These are phyloP conservation scores for Labroides dimidiatus DNA, from an alignment of 2,797 vertebrate species.

Conservation along the genomic window DNA sequence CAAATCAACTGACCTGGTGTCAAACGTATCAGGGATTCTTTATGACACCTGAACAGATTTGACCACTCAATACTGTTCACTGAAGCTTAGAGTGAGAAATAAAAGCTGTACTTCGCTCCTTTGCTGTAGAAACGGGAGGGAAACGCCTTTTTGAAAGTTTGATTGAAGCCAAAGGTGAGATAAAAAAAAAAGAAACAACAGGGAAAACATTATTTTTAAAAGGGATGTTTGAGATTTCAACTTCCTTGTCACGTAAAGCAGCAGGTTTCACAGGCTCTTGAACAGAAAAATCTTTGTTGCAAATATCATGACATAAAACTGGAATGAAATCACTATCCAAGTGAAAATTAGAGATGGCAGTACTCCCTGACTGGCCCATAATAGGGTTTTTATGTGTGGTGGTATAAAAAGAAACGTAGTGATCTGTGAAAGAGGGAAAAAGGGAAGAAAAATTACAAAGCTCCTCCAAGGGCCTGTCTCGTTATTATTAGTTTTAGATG, in stretches of 20 bases:
- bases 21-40: constrained; percentile 38
- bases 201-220: constrained; percentile 26
- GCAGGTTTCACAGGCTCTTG: constrained; percentile 42
- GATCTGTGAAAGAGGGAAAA: constrained; percentile 71
- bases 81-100: not conserved
- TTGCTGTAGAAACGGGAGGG: not conserved
- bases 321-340: constrained; percentile 63
- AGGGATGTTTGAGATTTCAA: constrained; percentile 16
- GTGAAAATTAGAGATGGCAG: constrained; percentile 75
- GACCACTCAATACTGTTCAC: constrained; percentile 37
- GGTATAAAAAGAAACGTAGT: constrained; percentile 66
- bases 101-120: not conserved
- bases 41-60: constrained; percentile 30
- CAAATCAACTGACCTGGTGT: constrained; percentile 45
- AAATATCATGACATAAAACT: constrained; percentile 62
- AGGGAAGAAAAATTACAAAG: constrained; percentile 75
- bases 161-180: not conserved
- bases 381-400: constrained; percentile 71
- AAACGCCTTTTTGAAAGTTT: constrained; percentile 8
- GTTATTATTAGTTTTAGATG: constrained; percentile 82
- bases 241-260: constrained; percentile 38
- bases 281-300: constrained; percentile 58
- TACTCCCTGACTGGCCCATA: constrained; percentile 65
- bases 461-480: constrained; percentile 71
- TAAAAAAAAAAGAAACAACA: not conserved